These are phyloP conservation scores for Meloidogyne hapla DNA, from an alignment of 1,140 invertebrate species.

Conservation along the genomic window DNA sequence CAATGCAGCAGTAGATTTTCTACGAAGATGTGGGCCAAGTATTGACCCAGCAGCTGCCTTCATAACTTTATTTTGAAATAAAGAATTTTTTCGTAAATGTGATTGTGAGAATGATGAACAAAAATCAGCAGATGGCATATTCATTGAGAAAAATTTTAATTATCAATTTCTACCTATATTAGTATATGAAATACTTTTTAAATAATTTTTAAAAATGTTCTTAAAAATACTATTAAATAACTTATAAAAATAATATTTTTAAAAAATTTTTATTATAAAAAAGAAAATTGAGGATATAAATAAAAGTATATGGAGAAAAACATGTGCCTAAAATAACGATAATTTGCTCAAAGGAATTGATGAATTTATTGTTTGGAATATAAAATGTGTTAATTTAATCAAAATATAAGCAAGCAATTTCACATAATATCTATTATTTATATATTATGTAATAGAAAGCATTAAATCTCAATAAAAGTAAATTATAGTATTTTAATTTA, in stretches of 20 bases:
- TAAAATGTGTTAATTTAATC: too few relatives aligned
- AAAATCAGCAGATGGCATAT: conserved; percentile 10
- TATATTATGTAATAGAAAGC: too few relatives aligned
- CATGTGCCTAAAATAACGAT: neutral
- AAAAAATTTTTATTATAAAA: neutral
- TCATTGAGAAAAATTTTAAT: neutral
- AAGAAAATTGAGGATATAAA: neutral
- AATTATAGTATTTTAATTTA: too few relatives aligned
- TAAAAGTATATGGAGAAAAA: neutral
- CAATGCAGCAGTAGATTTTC: conserved; percentile 26
- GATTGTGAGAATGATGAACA: neutral
- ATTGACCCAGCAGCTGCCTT: conserved; percentile 17
- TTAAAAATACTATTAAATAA: neutral
- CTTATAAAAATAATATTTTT: neutral
- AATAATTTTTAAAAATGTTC: too few relatives aligned
- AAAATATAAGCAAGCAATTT: too few relatives aligned
- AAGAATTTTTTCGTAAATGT: neutral
- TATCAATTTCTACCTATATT: too few relatives aligned
- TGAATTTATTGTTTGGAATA: neutral
- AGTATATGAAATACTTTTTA: too few relatives aligned
- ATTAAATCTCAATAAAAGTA: too few relatives aligned
- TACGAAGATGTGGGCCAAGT: conserved; percentile 9
- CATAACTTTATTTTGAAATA: conserved; percentile 11
- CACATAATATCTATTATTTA: too few relatives aligned
- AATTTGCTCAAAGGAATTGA: neutral